phyloP scores from a whole-genome alignment of 2,888 invertebrate species.

The Oegoconia quadripuncta region DNA sequence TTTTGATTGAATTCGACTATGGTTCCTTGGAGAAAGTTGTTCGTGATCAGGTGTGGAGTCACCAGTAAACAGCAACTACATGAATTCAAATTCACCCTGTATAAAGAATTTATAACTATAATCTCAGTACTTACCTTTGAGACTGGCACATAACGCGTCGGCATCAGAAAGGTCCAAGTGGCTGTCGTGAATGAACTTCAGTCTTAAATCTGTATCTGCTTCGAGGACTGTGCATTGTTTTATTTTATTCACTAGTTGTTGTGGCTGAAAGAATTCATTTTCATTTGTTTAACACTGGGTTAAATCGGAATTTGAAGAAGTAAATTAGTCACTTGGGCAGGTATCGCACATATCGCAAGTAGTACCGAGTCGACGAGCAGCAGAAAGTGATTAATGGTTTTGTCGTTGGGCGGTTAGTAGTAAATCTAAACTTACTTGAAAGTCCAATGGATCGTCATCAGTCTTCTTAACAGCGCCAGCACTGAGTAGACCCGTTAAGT shows the following conservation, averaged over 20 bases:
- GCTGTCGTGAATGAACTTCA: conserved; percentile 83
- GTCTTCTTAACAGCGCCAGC: conserved; percentile 85
- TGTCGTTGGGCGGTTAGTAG: too few species aligned
- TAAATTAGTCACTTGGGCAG: too few species aligned
- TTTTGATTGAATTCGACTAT: too few species aligned
- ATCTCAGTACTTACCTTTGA: conserved; percentile 83
- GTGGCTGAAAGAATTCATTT: conserved; percentile 74
- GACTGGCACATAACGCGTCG: conserved; percentile 86
- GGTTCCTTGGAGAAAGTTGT: too few species aligned
- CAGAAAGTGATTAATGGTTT: too few species aligned
- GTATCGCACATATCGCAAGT: too few species aligned
- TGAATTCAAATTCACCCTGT: too few species aligned
- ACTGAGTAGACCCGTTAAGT: conserved; percentile 90
- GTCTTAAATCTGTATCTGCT: conserved; percentile 84
- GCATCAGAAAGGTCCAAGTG: conserved; percentile 86
- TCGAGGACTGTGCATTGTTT: conserved; percentile 86
- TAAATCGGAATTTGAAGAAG: too few species aligned
- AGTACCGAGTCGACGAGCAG: too few species aligned
- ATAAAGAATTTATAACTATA: not conserved
- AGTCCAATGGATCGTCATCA: conserved; percentile 84
- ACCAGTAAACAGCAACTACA: too few species aligned
- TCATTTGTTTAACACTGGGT: not conserved
- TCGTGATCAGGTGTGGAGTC: too few species aligned
- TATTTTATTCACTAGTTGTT: conserved; percentile 86
- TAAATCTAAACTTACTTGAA: conserved; percentile 83